Evolutionary conservation across 2,888 invertebrate species (phyloP).

Genomic region (Aproaerema taeniolella): DNA sequence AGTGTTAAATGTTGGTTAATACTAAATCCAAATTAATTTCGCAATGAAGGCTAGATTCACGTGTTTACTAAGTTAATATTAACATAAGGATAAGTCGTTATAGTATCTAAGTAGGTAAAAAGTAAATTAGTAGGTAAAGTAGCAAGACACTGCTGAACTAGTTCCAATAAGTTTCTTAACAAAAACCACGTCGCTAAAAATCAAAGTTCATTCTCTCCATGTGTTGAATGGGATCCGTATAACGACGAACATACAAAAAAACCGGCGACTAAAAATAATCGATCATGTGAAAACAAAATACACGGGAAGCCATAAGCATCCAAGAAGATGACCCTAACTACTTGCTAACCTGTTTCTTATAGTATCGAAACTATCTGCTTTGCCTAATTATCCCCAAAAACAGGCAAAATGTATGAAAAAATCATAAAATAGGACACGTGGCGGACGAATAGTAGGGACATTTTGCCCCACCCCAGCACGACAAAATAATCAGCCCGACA

Average conservation of each 20-base stretch:
- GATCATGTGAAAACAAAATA: slow-evolving; percentile 47
- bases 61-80: too few species aligned
- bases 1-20: too few species aligned
- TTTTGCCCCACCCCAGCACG: slow-evolving; percentile 69
- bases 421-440: slow-evolving; percentile 66
- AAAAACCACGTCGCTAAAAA: slow-evolving; percentile 1
- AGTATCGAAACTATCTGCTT: slow-evolving; percentile 10
- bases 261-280: slow-evolving; percentile 45
- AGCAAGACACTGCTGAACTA: too few species aligned
- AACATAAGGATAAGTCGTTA: too few species aligned
- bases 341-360: not conserved
- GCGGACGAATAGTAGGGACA: slow-evolving; percentile 62
- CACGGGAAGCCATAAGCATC: slow-evolving; percentile 4
- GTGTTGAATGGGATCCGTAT: not conserved
- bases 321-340: too few species aligned
- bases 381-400: slow-evolving; percentile 22
- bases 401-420: slow-evolving; percentile 33
- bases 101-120: too few species aligned
- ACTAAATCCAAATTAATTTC: too few species aligned
- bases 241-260: slow-evolving; percentile 17
- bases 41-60: too few species aligned
- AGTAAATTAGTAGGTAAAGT: too few species aligned
- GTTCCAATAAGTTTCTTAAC: too few species aligned
- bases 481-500: slow-evolving; percentile 51
- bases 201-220: not conserved